Percentiles rank a stretch among this genome's conserved stretches.
Evolutionary conservation across 2,113 vertebrate species (phyloP).

Genomic region (Protobothrops mucrosquamatus): DNA sequence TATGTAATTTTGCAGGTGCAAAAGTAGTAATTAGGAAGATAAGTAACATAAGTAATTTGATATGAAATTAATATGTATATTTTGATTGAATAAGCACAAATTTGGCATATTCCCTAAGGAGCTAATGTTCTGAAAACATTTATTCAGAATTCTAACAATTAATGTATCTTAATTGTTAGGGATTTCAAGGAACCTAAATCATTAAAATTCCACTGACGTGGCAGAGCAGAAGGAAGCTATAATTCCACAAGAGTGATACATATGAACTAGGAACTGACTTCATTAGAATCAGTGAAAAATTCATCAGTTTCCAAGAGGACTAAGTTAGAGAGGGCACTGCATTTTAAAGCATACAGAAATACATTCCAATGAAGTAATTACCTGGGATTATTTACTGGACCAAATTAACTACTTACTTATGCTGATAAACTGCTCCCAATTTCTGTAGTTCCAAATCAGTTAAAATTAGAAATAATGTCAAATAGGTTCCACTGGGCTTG

Average conservation of each 20-base stretch:
- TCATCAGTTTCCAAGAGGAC: neutral
- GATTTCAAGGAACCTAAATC: neutral
- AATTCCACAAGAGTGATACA: neutral
- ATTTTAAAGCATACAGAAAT: neutral
- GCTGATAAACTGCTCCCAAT: neutral
- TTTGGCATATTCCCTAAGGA: rapidly evolving
- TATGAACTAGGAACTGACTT: neutral
- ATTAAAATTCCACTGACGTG: conserved; percentile 4
- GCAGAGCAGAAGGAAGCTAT: neutral
- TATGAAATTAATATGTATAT: neutral
- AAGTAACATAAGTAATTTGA: neutral
- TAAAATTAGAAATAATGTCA: neutral
- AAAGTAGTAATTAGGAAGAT: rapidly evolving
- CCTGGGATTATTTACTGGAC: neutral
- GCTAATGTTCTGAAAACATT: neutral
- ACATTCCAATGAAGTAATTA: neutral
- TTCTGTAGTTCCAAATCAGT: neutral
- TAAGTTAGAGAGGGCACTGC: neutral
- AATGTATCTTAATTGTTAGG: conserved; percentile 6
- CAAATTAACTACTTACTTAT: neutral
- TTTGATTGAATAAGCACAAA: neutral
- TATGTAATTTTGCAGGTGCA: neutral
- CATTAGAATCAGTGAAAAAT: neutral
- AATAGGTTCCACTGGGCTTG: neutral
- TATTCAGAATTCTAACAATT: conserved; percentile 4